phyloP scores from a whole-genome alignment of 2,797 vertebrate genomes.

The Hapalemur alaotrensis region DNA sequence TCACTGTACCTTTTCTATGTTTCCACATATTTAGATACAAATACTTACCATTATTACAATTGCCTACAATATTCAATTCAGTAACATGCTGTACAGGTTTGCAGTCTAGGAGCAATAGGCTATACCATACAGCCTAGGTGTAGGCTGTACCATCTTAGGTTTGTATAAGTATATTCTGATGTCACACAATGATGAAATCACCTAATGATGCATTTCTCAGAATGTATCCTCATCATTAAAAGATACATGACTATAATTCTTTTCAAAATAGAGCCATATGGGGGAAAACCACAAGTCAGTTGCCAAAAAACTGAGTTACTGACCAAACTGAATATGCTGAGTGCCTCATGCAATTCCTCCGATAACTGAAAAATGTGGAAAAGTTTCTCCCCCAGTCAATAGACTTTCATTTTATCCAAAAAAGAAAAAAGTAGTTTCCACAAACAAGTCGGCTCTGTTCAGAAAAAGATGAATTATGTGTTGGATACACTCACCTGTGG shows the following conservation, averaged over 20 bases:
- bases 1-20: neutral
- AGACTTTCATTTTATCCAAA: neutral
- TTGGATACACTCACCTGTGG: neutral
- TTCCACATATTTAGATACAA: neutral
- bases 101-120: neutral
- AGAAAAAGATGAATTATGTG: neutral
- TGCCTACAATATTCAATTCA: neutral
- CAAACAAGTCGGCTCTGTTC: constrained; percentile 2
- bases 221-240: neutral
- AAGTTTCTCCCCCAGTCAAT: neutral
- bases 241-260: neutral
- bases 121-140: neutral
- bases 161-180: neutral
- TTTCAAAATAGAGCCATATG: neutral
- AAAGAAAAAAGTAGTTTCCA: neutral
- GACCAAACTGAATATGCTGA: neutral
- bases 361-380: neutral
- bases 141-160: neutral
- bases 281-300: neutral
- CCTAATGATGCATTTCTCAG: neutral
- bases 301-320: constrained; percentile 9
- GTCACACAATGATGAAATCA: neutral
- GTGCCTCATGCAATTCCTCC: neutral
- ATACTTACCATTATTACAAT: too few species aligned
- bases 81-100: neutral